phyloP scores from a whole-genome alignment of 2,888 invertebrate species.

The Dicyrtoma fusca region DNA sequence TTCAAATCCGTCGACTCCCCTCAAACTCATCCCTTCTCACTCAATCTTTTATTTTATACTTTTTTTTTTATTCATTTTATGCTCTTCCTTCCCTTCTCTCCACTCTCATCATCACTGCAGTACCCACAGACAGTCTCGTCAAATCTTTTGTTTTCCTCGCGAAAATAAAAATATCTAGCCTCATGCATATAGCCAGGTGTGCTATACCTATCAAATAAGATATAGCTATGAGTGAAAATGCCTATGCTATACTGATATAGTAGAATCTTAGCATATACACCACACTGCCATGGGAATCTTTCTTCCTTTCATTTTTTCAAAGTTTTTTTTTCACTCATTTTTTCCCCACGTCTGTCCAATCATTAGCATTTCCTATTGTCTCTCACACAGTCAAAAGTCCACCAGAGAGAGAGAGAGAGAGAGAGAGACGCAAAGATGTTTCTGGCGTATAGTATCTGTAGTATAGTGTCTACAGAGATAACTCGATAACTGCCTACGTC shows the following conservation, averaged over 20 bases:
- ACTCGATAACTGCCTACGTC: neutral
- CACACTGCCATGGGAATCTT: constrained; percentile 43
- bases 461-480: too few species aligned
- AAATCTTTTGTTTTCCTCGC: constrained; percentile 46
- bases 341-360: constrained; percentile 31
- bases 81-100: neutral
- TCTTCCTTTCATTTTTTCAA: too few species aligned
- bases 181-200: too few species aligned
- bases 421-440: too few species aligned
- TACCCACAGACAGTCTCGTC: constrained; percentile 17
- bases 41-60: constrained; percentile 30
- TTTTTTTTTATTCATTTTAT: constrained; percentile 13
- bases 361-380: constrained; percentile 49
- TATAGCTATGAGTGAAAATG: too few species aligned
- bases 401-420: too few species aligned
- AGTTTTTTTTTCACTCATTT: constrained; percentile 22
- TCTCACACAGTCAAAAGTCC: neutral
- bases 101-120: neutral
- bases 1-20: neutral
- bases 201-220: too few species aligned
- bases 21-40: constrained; percentile 9
- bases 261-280: too few species aligned
- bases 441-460: too few species aligned
- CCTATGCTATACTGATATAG: too few species aligned
- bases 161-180: constrained; percentile 31